Conservation (phyloP, 2,888 invertebrate species). For the Synanthedon myopaeformis region DNA sequence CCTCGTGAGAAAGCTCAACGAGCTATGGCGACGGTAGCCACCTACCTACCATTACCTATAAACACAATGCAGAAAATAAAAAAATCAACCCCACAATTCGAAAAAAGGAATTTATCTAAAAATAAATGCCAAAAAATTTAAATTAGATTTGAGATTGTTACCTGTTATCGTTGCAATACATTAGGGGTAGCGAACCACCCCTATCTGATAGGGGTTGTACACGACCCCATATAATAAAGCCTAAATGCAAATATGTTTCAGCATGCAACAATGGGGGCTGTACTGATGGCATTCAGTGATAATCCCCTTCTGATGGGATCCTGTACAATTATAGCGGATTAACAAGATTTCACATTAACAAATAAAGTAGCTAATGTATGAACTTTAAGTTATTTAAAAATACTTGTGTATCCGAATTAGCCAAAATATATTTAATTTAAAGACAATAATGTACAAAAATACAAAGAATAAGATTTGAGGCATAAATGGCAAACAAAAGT, state of each 20-base stretch:
- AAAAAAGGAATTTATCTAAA: slow-evolving; percentile 1
- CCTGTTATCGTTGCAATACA: not conserved
- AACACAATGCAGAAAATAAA: too few species aligned
- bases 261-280: not conserved
- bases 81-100: not conserved
- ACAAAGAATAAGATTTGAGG: too few species aligned
- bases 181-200: not conserved
- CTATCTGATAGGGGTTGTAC: not conserved
- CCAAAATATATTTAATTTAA: too few species aligned
- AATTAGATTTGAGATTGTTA: not conserved
- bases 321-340: not conserved
- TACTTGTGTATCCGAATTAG: too few species aligned
- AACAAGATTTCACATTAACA: not conserved
- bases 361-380: too few species aligned
- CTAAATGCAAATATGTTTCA: not conserved
- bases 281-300: not conserved
- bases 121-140: slow-evolving; percentile 6
- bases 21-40: too few species aligned
- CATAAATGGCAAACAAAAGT: too few species aligned
- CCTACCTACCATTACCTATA: too few species aligned
- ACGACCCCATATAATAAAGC: not conserved
- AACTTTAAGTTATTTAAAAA: too few species aligned
- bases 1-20: too few species aligned
- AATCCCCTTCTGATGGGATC: not conserved
- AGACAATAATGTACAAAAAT: too few species aligned